These are phyloP conservation scores for Nyctalus aviator DNA, from an alignment of 2,797 vertebrate species.

Conservation along the genomic window DNA sequence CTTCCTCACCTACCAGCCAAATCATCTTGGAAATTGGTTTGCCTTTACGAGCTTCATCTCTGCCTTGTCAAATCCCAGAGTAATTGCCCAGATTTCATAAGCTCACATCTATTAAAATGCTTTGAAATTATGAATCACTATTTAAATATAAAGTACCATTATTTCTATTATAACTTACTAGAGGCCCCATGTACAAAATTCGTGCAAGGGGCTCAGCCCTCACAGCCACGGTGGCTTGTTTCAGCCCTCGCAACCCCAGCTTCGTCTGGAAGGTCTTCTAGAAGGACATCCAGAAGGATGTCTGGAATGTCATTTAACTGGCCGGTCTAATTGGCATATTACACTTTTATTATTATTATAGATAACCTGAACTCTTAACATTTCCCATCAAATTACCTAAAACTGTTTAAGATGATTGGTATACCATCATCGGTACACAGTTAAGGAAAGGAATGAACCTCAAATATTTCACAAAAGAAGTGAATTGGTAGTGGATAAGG, in stretches of 20 bases:
- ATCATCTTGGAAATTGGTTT: not conserved
- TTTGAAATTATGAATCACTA: not conserved
- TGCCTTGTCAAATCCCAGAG: not conserved
- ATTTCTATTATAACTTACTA: not conserved
- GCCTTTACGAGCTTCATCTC: not conserved
- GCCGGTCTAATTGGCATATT: too few species aligned
- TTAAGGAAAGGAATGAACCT: not conserved
- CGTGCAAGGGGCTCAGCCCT: too few species aligned
- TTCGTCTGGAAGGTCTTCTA: too few species aligned
- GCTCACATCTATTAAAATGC: not conserved
- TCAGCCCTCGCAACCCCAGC: too few species aligned
- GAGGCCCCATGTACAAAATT: too few species aligned
- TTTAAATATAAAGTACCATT: not conserved
- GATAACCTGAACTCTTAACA: not conserved
- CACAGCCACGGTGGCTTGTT: too few species aligned
- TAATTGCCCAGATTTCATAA: not conserved
- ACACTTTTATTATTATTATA: too few species aligned
- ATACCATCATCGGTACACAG: rapidly evolving
- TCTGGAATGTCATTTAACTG: too few species aligned
- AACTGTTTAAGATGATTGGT: not conserved
- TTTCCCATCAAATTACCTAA: not conserved
- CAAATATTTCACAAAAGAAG: not conserved
- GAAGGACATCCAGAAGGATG: too few species aligned
- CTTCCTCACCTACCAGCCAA: not conserved
- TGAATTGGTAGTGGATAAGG: not conserved